phyloP scores from a whole-genome alignment of 2,888 invertebrate genomes.

The Charanyca ferruginea region DNA sequence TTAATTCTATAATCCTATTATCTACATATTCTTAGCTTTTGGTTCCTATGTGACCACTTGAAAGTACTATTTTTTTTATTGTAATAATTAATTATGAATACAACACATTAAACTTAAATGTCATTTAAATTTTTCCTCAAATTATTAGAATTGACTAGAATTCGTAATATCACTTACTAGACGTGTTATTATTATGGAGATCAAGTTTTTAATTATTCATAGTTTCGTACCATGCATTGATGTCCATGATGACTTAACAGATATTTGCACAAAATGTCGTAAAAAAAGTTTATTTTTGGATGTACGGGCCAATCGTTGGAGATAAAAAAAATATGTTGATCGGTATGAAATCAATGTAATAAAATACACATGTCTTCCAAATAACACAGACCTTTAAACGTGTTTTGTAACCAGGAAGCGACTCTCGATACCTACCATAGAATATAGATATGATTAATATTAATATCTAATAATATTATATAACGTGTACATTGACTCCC shows the following conservation, averaged over 20 bases:
- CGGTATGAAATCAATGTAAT: no score
- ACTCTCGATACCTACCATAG: background rate
- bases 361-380: no score
- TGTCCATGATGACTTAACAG: background rate
- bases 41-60: background rate
- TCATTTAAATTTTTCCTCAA: slow-evolving; percentile 3
- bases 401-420: slow-evolving; percentile 28
- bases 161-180: background rate
- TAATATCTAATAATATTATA: slow-evolving; percentile 18
- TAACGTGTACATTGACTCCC: slow-evolving; percentile 24
- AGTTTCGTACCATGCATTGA: background rate
- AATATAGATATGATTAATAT: background rate
- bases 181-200: slow-evolving; percentile 3
- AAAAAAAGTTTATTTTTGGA: background rate
- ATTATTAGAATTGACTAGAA: slow-evolving; percentile 9
- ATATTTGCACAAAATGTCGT: background rate
- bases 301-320: background rate
- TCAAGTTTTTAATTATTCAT: slow-evolving; percentile 15
- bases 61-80: no score
- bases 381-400: background rate
- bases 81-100: slow-evolving; percentile 13
- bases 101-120: slow-evolving; percentile 18
- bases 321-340: no score
- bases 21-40: background rate
- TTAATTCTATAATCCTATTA: background rate